Base-by-base conservation (phyloP, 1,140 invertebrate genomes). In the Argopecten irradians region DNA sequence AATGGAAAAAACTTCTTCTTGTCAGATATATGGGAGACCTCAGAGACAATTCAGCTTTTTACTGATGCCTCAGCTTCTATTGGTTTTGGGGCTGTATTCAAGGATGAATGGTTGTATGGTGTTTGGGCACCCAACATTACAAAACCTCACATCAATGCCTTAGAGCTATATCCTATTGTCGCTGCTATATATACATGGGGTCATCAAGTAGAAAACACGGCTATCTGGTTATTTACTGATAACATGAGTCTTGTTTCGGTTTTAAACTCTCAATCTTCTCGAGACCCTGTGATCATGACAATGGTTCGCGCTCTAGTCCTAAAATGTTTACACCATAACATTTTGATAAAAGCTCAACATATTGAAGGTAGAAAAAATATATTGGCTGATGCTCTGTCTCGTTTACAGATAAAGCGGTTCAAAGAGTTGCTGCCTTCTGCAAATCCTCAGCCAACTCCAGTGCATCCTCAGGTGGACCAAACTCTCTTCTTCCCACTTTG, bases 311-410 rank as follows among this genome's bases (percentile, higher is more conserved):
- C 82, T 3, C 34, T 89, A 0, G 41, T 87, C 43, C 5, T 87
- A 11, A 5, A 16, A 22, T 83, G 34, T 35, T 33, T n/a, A 34
- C 82, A 85, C 32, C 71, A 34, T 33, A 90, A 90, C 41, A 88
- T 88, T 83, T 84, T 90, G 11, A 86, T 90, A 35, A 34, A 33
- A 28, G 86, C 89, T 13, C 86, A 90, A 83, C 87, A 90, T 84
- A 83, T 90, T 39, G 36, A 39, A 39, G 36, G 36, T 5, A 8
- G 36, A 8, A 39, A 13, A 39, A 39, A 39, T 39, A 13, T 39
- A 39, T 39, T 39, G 36, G 36, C 36, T 13, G 36, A 39, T 39
- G 36, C 36, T 39, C 13, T 39, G 36, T 39, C 36, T 39, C 36
- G 36, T 39, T 39, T 39, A 39, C 36, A 39, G 36, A 39, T 39